Evolutionary conservation across 2,888 invertebrate genomes (phyloP).

Genomic region (Meiosimyza platycephala): DNA sequence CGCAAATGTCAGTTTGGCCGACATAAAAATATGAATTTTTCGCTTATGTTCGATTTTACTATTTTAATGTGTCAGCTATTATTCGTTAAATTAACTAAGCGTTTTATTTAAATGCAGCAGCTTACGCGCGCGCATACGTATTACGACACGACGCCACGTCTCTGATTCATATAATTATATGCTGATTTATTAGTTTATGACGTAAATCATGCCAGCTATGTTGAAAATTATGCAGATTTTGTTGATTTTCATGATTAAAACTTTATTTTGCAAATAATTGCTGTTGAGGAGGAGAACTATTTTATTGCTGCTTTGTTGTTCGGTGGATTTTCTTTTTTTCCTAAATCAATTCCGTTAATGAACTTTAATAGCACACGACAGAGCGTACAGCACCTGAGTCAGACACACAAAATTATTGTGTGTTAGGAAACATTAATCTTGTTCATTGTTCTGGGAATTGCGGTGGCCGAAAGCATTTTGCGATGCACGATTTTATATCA

Average conservation of each 20-base stretch:
- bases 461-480: slow-evolving; percentile 19
- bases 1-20: slow-evolving; percentile 26
- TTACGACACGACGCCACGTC: neutral
- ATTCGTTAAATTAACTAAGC: too few species aligned
- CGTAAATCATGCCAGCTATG: slow-evolving; percentile 8
- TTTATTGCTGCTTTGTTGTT: neutral
- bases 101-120: too few species aligned
- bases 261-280: too few species aligned
- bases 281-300: too few species aligned
- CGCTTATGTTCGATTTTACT: neutral
- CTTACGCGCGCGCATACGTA: too few species aligned
- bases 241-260: too few species aligned
- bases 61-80: neutral
- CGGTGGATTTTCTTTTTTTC: neutral
- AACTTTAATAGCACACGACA: neutral
- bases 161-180: slow-evolving; percentile 25
- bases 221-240: slow-evolving; percentile 1
- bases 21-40: slow-evolving; percentile 7
- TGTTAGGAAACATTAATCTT: slow-evolving; percentile 17
- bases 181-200: slow-evolving; percentile 19
- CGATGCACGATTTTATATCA: slow-evolving; percentile 28
- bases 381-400: neutral
- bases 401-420: neutral
- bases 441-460: slow-evolving; percentile 21
- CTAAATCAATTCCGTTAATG: slow-evolving; percentile 17